Percentiles rank a stretch among this genome's conserved stretches.
These are phyloP conservation scores for Ornithoptera priamus DNA, from an alignment of 2,888 invertebrate genomes.

Conservation along the genomic window DNA sequence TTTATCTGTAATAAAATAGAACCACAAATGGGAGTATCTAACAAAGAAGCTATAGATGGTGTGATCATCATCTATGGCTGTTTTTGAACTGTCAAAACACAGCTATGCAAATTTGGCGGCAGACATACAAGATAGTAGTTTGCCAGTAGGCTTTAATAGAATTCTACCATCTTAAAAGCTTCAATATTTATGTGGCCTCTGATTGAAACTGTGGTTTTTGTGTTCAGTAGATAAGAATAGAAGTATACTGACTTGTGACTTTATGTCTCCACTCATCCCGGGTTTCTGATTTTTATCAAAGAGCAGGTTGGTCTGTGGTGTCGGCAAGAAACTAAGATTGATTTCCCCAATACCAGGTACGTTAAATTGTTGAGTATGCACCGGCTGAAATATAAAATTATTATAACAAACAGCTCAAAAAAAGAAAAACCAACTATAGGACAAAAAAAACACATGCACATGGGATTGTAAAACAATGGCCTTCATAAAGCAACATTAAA, in stretches of 20 bases:
- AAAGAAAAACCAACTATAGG: not conserved
- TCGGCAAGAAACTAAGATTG: conserved; percentile 66
- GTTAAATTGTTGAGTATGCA: conserved; percentile 69
- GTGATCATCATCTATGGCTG: too few species aligned
- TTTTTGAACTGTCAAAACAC: too few species aligned
- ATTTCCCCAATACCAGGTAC: conserved; percentile 74
- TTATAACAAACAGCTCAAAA: not conserved
- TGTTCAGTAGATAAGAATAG: not conserved
- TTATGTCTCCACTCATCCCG: conserved; percentile 65
- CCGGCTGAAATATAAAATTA: conserved; percentile 41
- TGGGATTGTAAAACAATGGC: too few species aligned
- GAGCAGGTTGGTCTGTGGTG: conserved; percentile 64
- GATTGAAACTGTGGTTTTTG: too few species aligned
- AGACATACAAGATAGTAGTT: too few species aligned
- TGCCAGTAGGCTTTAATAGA: too few species aligned
- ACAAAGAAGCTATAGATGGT: too few species aligned
- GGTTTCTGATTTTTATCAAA: conserved; percentile 68
- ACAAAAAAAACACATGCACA: not conserved
- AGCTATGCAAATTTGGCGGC: too few species aligned
- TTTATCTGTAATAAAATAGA: too few species aligned
- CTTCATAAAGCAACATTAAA: not conserved
- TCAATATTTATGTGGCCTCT: too few species aligned
- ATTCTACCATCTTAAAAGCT: too few species aligned
- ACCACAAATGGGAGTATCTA: too few species aligned
- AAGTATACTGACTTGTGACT: conserved; percentile 56